Percentiles rank a stretch among this genome's conserved stretches.
phyloP scores from a whole-genome alignment of 2,888 invertebrate genomes.

The Iphiclides podalirius region DNA sequence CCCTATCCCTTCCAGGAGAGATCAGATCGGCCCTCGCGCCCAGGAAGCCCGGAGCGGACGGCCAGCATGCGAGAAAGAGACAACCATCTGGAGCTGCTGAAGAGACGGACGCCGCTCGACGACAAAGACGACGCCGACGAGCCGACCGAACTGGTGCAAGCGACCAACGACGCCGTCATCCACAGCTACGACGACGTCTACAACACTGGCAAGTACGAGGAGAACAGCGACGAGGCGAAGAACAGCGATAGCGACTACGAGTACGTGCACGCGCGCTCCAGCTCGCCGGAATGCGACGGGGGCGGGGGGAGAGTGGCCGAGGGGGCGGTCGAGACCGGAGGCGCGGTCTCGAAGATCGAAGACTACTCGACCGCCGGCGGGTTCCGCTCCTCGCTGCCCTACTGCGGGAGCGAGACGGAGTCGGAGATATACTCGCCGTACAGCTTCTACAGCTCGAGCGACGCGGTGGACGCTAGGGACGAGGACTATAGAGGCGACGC shows the following conservation, averaged over 20 bases:
- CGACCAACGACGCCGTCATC: conserved; percentile 69
- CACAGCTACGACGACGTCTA: conserved; percentile 76
- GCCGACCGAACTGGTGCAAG: conserved; percentile 66
- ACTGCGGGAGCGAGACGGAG: conserved; percentile 91
- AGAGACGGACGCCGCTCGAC: conserved; percentile 70
- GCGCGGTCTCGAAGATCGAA: conserved; percentile 35
- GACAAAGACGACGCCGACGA: conserved; percentile 77
- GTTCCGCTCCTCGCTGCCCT: conserved; percentile 85
- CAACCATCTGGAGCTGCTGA: conserved; percentile 82
- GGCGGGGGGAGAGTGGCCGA: conserved; percentile 51
- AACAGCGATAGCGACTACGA: conserved; percentile 83
- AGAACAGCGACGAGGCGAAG: conserved; percentile 70
- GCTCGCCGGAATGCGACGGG: conserved; percentile 84
- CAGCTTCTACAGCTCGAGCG: conserved; percentile 85
- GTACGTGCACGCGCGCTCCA: conserved; percentile 82
- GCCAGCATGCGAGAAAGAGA: conserved; percentile 92
- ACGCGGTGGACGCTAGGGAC: conserved; percentile 71
- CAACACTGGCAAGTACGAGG: conserved; percentile 70
- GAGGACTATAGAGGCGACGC: conserved; percentile 70
- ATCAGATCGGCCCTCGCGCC: conserved; percentile 89
- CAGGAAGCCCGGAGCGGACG: conserved; percentile 91
- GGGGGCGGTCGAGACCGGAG: conserved; percentile 54
- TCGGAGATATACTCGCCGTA: conserved; percentile 92
- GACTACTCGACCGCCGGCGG: conserved; percentile 65
- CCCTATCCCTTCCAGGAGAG: conserved; percentile 81